Percentiles rank a stretch among this genome's conserved stretches.
phyloP scores from a whole-genome alignment of 2,797 vertebrate genomes.

The Fistularia tabacaria region DNA sequence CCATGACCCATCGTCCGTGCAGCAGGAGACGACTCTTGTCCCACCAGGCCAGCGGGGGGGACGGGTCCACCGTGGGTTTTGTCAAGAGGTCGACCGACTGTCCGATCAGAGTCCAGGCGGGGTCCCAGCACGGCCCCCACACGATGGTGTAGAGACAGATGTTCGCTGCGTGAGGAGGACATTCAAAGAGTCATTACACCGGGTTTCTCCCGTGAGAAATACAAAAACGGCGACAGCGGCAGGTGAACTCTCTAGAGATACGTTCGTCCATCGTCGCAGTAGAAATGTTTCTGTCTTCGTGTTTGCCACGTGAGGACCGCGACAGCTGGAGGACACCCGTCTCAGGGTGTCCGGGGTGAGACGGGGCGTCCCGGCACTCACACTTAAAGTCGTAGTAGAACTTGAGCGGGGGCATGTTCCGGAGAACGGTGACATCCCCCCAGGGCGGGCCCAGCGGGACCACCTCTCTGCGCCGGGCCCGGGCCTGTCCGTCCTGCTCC shows the following conservation, averaged over 20 bases:
- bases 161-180: slow-evolving; percentile 72
- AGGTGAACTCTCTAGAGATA: too few relatives aligned
- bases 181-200: background rate
- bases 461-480: slow-evolving; percentile 82
- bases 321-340: too few relatives aligned
- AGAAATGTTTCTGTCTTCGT: too few relatives aligned
- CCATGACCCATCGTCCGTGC: slow-evolving; percentile 91
- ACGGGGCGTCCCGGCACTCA: slow-evolving; percentile 79
- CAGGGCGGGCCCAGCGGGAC: slow-evolving; percentile 86
- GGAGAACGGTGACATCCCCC: slow-evolving; percentile 86
- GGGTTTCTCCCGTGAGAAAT: background rate
- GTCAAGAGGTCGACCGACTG: slow-evolving; percentile 94
- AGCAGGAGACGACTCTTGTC: slow-evolving; percentile 95
- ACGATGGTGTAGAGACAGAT: slow-evolving; percentile 94
- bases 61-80: slow-evolving; percentile 91
- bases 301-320: too few relatives aligned
- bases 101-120: slow-evolving; percentile 94
- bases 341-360: too few relatives aligned
- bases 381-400: slow-evolving; percentile 96
- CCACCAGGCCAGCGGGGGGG: slow-evolving; percentile 92
- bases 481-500: slow-evolving; percentile 86
- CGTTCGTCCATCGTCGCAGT: too few relatives aligned
- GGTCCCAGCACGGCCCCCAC: slow-evolving; percentile 99
- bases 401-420: slow-evolving; percentile 95
- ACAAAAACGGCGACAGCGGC: too few relatives aligned